These are phyloP conservation scores for Lepidothrix coronata DNA, from an alignment of 2,113 vertebrate species.

Conservation along the genomic window DNA sequence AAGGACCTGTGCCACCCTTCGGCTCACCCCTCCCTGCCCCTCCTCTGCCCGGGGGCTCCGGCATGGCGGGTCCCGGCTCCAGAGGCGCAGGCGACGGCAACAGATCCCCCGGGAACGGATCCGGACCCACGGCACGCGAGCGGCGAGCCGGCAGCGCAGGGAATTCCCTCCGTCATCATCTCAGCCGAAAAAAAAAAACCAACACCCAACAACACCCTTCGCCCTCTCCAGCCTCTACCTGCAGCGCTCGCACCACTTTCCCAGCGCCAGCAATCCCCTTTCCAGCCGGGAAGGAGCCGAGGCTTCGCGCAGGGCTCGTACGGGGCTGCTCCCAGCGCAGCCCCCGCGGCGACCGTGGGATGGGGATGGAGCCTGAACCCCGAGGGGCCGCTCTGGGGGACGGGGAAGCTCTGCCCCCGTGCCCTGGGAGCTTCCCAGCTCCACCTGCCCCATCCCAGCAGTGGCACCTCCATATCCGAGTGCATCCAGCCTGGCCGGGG, in stretches of 20 bases:
- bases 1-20: background rate
- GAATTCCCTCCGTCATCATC: constrained; percentile 43
- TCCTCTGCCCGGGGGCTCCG: background rate
- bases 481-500: fast-evolving
- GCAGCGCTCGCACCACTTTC: constrained; percentile 3
- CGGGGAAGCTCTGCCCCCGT: background rate
- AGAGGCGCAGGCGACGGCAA: fast-evolving
- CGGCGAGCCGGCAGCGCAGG: constrained; percentile 5
- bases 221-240: background rate
- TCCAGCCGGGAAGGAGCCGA: background rate
- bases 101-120: background rate
- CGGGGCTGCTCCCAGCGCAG: background rate
- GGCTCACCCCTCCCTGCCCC: background rate
- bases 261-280: background rate
- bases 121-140: background rate
- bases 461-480: fast-evolving
- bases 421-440: background rate
- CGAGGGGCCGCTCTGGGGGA: background rate
- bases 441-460: background rate
- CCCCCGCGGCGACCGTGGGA: background rate
- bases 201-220: background rate
- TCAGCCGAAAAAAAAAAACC: background rate
- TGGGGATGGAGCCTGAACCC: background rate
- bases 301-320: background rate
- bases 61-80: background rate